Evolutionary conservation across 1,140 invertebrate genomes (phyloP), one percentile per base, ranked within the genome.

Genomic region (Leguminivora glycinivorella): DNA sequence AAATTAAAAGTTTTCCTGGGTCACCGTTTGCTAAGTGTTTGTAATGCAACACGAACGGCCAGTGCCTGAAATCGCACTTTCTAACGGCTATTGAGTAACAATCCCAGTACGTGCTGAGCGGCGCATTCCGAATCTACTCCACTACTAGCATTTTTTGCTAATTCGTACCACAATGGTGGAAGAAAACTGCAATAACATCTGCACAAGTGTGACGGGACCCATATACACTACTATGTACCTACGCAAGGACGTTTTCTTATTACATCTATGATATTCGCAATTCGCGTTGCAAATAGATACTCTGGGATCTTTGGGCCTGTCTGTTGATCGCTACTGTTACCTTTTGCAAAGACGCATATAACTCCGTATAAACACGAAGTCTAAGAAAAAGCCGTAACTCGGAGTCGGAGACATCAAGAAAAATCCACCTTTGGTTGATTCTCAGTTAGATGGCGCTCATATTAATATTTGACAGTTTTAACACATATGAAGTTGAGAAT

Each of bases 11-110:
- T 63, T 63, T 63, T 63, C 58, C 58, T 19, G 58, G 58, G 58
- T 63, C 26, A 63, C 58, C 58, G 58, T 63, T 29, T 63, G 58
- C 58, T 63, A 63, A 19, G 58, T 66, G 60, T 75, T 77, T 75
- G 71, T 72, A 75, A 80, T 75, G 76, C 75, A 80, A 72, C 47
- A 72, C 75, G 72, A 72, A 75, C 73, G 63, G 72, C 76, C 43
- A 67, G 73, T 31, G 75, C 71, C 75, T 79, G 74, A 79, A 77
- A 77, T 81, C 75, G 76, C 72, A 75, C 79, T 81, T 81, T 81
- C 79, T 81, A 81, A 75, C 73, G 71, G 74, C 75, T 76, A 72
- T 81, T 81, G 79, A 73, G 77, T 81, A 81, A 81, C 76, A 60
- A 74, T 75, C 67, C 56, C 47, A 67, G 70, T 67, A 67, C 43